Percentiles rank a stretch among this genome's conserved stretches.
phyloP scores from a whole-genome alignment of 2,888 invertebrate genomes.

The Acrobasis consociella region DNA sequence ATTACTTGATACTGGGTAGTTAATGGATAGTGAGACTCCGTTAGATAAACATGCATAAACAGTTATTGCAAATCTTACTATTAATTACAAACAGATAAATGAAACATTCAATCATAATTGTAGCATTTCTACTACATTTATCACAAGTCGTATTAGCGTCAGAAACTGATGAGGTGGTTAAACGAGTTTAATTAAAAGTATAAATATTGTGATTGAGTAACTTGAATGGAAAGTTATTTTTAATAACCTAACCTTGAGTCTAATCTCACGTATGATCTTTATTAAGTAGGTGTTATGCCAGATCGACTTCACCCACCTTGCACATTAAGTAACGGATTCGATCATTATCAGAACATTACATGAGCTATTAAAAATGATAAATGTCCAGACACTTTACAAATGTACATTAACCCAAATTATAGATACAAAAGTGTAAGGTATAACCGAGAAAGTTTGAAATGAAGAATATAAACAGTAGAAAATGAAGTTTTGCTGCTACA shows the following conservation, averaged over 20 bases:
- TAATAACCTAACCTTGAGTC: constrained; percentile 5
- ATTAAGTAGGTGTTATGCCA: constrained; percentile 11
- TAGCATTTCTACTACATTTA: neutral
- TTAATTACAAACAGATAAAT: constrained; percentile 4
- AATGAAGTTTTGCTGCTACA: constrained; percentile 50
- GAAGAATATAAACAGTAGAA: constrained; percentile 47
- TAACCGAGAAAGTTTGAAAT: constrained; percentile 7
- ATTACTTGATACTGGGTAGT: constrained; percentile 31
- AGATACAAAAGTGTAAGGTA: neutral
- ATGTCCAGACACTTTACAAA: constrained; percentile 15
- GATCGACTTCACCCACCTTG: constrained; percentile 22
- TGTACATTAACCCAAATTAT: constrained; percentile 33
- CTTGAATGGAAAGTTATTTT: constrained; percentile 13
- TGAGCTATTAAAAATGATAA: constrained; percentile 21
- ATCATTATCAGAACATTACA: constrained; percentile 20
- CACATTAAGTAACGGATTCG: constrained; percentile 17
- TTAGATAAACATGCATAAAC: constrained; percentile 14
- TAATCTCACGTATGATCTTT: constrained; percentile 12
- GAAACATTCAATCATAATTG: constrained; percentile 9
- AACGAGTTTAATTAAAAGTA: constrained; percentile 6
- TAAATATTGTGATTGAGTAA: constrained; percentile 9
- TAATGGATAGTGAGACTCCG: constrained; percentile 27
- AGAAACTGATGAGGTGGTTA: constrained; percentile 1
- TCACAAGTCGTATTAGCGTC: constrained; percentile 1
- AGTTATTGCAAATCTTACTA: constrained; percentile 16